phyloP scores from a whole-genome alignment of 2,888 invertebrate genomes.

The Melanchra persicariae region DNA sequence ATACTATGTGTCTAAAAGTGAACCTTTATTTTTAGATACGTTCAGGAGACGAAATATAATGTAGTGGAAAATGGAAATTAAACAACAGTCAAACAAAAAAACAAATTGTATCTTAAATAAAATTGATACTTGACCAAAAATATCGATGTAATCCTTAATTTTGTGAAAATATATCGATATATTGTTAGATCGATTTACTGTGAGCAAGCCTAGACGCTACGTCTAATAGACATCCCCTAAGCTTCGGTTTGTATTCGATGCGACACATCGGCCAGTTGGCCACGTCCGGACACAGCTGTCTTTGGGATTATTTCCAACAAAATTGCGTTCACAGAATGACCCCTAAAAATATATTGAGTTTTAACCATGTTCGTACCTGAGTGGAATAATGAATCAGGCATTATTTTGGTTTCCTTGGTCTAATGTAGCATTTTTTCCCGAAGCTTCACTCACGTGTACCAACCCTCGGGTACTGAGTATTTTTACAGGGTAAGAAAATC shows the following conservation, averaged over 20 bases:
- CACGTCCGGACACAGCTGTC: slow-evolving; percentile 61
- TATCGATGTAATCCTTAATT: too few relatives aligned
- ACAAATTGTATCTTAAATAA: too few relatives aligned
- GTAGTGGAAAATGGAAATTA: too few relatives aligned
- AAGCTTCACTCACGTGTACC: too few relatives aligned
- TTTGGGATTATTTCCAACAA: slow-evolving; percentile 45
- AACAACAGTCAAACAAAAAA: too few relatives aligned
- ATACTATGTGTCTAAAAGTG: too few relatives aligned
- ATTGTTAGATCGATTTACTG: background rate
- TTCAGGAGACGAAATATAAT: too few relatives aligned
- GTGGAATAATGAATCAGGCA: slow-evolving; percentile 19
- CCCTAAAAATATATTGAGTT: slow-evolving; percentile 42
- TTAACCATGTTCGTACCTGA: slow-evolving; percentile 23
- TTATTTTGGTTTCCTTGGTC: background rate
- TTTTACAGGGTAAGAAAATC: too few relatives aligned
- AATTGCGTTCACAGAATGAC: slow-evolving; percentile 43
- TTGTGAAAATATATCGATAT: background rate
- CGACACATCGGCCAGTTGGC: slow-evolving; percentile 42
- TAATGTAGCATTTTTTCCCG: background rate
- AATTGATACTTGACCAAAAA: too few relatives aligned
- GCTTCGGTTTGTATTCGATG: slow-evolving; percentile 34
- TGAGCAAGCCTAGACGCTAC: slow-evolving; percentile 4
- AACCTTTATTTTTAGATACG: too few relatives aligned
- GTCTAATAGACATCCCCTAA: slow-evolving; percentile 29
- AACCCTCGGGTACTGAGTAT: too few relatives aligned